Evolutionary conservation across 2,797 vertebrate species (phyloP), one percentile per base, ranked within the genome.

Genomic region (Melanotaenia parkinsoni): DNA sequence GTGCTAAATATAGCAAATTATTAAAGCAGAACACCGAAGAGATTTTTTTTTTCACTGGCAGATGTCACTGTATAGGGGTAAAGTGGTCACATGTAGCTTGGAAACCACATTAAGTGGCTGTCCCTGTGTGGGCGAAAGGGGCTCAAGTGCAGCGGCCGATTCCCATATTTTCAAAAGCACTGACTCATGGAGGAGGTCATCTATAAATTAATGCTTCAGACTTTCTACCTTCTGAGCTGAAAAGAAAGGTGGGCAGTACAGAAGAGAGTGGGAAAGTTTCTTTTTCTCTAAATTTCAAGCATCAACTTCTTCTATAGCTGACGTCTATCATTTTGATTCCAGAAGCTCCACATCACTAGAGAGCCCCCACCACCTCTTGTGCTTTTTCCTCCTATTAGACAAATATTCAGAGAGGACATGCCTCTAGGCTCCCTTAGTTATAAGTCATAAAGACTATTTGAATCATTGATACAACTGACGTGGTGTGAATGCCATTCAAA

Each of bases 161-260:
- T 76, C 70, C n/a, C 35, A 54, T 74, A 22, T 82, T 84, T 88
- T 84, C 76, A 74, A 80, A 86, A 83, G 68, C 72, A 72, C 70
- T 83, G 81, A 91, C 75, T 85, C 79, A 84, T 9, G 10, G 60
- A 51, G 61, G 69, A 81, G 82, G 82, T 82, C 71, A 73, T 74
- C 71, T 79, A 75, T 79, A 80, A 85, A 88, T 86, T 60, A 75
- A 63, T 53, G 62, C 77, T 82, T 85, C 77, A 86, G 69, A 77
- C 72, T 56, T 58, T 59, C 72, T 58, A 59, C 58, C 80, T 79
- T 66, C 65, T 60, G 43, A 69, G 51, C 50, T 54, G 60, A 80
- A 45, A 47, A 66, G 68, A 79, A 69, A 74, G 71, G 72, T 77
- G 64, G 45, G 59, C 69, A 71, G 57, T 33, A 47, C 3, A 8